Evolutionary conservation across 2,888 invertebrate genomes (phyloP).

Genomic region (Elegia similella): DNA sequence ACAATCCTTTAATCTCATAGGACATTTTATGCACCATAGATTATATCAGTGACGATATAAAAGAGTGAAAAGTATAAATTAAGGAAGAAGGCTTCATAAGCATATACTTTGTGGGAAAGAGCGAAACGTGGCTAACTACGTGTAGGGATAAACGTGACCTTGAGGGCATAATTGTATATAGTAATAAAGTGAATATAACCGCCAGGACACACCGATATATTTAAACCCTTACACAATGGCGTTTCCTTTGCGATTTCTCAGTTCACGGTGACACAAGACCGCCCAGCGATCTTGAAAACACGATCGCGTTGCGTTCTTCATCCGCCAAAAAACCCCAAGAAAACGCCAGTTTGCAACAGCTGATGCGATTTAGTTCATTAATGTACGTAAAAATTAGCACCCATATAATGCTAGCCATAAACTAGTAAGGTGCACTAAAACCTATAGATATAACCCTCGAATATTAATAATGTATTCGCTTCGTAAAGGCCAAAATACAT

Average conservation of each 20-base stretch:
- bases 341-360: conserved; percentile 11
- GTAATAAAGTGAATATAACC: conserved; percentile 28
- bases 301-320: not conserved
- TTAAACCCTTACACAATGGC: not conserved
- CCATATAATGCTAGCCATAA: conserved; percentile 63
- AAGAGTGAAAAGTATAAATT: conserved; percentile 34
- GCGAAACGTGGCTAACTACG: conserved; percentile 40
- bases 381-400: conserved; percentile 61
- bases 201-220: conserved; percentile 31
- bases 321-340: not conserved
- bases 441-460: conserved; percentile 36
- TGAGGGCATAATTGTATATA: conserved; percentile 27
- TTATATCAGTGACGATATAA: conserved; percentile 45
- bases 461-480: conserved; percentile 28
- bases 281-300: not conserved
- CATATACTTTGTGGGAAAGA: conserved; percentile 38
- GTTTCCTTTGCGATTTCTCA: not conserved
- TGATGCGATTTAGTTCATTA: conserved; percentile 33
- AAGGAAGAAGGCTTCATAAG: conserved; percentile 38
- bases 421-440: conserved; percentile 53
- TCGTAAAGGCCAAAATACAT: conserved; percentile 39
- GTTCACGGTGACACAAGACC: not conserved
- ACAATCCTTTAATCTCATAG: conserved; percentile 54
- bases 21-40: conserved; percentile 66
- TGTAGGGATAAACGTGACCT: conserved; percentile 24